phyloP scores from a whole-genome alignment of 2,888 invertebrate genomes.

The Periphyllus acericola region DNA sequence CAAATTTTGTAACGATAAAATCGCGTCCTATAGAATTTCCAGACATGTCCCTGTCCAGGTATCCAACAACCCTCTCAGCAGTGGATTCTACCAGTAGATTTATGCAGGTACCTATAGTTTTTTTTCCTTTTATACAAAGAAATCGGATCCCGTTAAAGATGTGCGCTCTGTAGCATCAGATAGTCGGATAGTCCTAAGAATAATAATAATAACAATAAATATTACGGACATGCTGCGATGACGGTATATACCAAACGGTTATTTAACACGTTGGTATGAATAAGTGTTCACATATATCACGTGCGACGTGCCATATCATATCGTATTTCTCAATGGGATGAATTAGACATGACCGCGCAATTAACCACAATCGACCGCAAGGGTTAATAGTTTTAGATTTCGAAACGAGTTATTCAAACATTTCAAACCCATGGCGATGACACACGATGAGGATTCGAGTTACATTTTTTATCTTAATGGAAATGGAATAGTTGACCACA shows the following conservation, averaged over 20 bases:
- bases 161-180: background rate
- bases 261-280: background rate
- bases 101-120: background rate
- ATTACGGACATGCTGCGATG: background rate
- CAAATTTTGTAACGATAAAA: constrained; percentile 7
- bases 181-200: background rate
- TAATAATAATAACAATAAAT: constrained; percentile 2
- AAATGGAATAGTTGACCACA: background rate
- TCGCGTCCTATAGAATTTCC: background rate
- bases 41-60: background rate
- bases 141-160: background rate
- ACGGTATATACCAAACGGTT: background rate
- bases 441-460: background rate
- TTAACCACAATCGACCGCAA: constrained; percentile 20
- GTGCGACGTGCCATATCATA: background rate
- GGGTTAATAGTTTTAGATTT: constrained; percentile 11
- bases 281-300: background rate
- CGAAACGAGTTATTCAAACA: constrained; percentile 13
- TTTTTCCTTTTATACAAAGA: background rate
- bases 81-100: background rate
- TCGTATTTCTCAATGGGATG: constrained; percentile 18
- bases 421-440: background rate
- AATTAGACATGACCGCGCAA: constrained; percentile 5
- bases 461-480: background rate
- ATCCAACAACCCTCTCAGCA: background rate